Conservation (phyloP, 2,113 vertebrate genomes). For the Neogale vison region DNA sequence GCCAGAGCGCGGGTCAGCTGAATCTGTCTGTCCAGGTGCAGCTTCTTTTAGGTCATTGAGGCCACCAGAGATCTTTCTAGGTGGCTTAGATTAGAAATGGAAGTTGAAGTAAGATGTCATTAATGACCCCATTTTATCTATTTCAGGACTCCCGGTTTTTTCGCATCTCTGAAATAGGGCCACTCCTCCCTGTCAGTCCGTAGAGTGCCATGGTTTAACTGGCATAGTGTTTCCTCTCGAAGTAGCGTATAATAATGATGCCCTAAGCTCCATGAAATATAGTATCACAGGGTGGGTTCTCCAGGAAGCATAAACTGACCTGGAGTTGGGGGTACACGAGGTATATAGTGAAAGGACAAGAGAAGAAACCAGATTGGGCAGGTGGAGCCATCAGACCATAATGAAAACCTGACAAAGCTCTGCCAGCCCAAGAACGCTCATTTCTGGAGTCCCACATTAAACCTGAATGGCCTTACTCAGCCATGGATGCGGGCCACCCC, state of each 20-base stretch:
- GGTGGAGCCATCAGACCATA: background rate
- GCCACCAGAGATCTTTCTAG: background rate
- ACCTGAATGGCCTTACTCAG: background rate
- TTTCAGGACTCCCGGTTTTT: background rate
- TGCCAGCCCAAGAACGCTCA: background rate
- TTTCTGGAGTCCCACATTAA: background rate
- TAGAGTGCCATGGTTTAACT: background rate
- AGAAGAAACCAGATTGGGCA: background rate
- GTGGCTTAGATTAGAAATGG: slow-evolving; percentile 2
- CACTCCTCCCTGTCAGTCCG: background rate
- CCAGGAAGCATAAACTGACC: background rate
- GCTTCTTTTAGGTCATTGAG: background rate
- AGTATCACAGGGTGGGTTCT: background rate
- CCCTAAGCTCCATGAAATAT: background rate
- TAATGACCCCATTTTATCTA: background rate
- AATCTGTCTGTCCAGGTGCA: background rate
- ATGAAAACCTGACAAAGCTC: background rate
- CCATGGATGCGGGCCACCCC: background rate
- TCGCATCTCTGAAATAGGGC: background rate
- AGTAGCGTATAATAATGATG: background rate
- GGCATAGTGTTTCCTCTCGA: background rate
- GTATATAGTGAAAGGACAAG: background rate
- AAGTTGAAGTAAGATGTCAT: background rate
- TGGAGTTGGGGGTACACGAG: background rate
- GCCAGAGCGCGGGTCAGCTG: background rate